Conservation (phyloP, 2,888 invertebrate species). For the Nipponacmea schrenckii region DNA sequence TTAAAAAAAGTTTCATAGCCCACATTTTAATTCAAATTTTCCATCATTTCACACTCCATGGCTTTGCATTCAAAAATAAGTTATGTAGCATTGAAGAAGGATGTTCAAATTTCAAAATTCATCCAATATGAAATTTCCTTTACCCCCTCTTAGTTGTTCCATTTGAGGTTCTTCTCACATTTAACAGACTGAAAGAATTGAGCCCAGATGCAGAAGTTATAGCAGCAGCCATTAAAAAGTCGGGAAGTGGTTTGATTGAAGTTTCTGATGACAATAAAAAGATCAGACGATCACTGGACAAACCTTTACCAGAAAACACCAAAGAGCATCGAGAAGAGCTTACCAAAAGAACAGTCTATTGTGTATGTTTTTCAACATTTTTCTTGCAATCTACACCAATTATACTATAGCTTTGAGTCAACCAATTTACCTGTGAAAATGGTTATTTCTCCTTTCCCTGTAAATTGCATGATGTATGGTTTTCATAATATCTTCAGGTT, state of each 20-base stretch:
- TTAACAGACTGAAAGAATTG: conserved; percentile 82
- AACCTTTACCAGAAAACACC: conserved; percentile 84
- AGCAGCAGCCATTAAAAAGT: conserved; percentile 79
- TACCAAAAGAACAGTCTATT: conserved; percentile 82
- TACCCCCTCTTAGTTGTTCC: conserved; percentile 76
- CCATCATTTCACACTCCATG: too few relatives aligned
- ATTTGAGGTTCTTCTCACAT: conserved; percentile 83
- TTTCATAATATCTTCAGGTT: not conserved
- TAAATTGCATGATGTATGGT: not conserved
- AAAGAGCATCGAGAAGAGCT: conserved; percentile 85
- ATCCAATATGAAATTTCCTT: not conserved
- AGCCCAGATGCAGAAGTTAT: conserved; percentile 79
- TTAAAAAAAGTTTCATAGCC: not conserved
- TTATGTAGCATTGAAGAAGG: too few relatives aligned
- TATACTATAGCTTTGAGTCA: too few relatives aligned
- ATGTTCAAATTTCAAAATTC: too few relatives aligned
- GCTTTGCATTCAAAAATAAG: too few relatives aligned
- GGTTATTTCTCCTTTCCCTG: not conserved
- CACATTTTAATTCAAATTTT: not conserved
- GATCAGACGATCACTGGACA: conserved; percentile 79
- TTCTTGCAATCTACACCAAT: too few relatives aligned
- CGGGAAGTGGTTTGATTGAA: conserved; percentile 79
- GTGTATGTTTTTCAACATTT: conserved; percentile 62
- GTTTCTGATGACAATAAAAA: conserved; percentile 78
- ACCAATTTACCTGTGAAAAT: not conserved